Conservation (phyloP, 1,140 invertebrate genomes). For the Sycophaga agraensis region DNA sequence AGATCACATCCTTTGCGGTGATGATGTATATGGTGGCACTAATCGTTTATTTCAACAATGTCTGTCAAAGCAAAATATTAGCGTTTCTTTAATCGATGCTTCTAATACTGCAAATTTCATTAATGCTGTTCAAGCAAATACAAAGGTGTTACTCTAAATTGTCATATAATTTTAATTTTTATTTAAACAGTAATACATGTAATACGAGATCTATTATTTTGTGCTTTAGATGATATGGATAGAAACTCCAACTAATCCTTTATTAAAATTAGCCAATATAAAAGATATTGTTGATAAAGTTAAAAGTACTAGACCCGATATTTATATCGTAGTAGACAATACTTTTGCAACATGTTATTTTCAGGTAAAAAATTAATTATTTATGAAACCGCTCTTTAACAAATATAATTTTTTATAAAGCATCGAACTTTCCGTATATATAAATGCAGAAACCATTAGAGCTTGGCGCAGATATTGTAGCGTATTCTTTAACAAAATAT, state of each 20-base stretch:
- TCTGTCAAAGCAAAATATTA: conserved; percentile 68
- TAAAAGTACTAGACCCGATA: conserved; percentile 62
- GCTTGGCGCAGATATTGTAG: conserved; percentile 87
- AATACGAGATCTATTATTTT: too few relatives aligned
- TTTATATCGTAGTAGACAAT: conserved; percentile 93
- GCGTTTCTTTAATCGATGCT: conserved; percentile 81
- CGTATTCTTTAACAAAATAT: conserved; percentile 97
- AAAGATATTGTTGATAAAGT: conserved; percentile 69
- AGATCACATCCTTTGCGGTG: conserved; percentile 88
- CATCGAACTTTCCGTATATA: too few relatives aligned
- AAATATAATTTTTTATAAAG: too few relatives aligned
- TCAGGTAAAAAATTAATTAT: conserved; percentile 61
- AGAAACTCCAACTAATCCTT: conserved; percentile 97
- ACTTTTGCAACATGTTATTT: conserved; percentile 97
- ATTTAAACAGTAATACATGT: too few relatives aligned
- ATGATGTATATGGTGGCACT: conserved; percentile 97
- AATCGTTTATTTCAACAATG: conserved; percentile 68
- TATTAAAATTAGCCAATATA: conserved; percentile 90
- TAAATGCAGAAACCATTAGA: conserved; percentile 86
- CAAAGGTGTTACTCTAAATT: conserved; percentile 66
- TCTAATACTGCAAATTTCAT: conserved; percentile 69
- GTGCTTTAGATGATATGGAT: conserved; percentile 84
- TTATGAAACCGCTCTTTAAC: too few relatives aligned
- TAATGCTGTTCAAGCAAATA: conserved; percentile 76
- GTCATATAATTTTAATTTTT: too few relatives aligned